Percentiles rank a stretch among this genome's conserved stretches.
Evolutionary conservation across 2,113 vertebrate species (phyloP).

Genomic region (Sialia sialis): DNA sequence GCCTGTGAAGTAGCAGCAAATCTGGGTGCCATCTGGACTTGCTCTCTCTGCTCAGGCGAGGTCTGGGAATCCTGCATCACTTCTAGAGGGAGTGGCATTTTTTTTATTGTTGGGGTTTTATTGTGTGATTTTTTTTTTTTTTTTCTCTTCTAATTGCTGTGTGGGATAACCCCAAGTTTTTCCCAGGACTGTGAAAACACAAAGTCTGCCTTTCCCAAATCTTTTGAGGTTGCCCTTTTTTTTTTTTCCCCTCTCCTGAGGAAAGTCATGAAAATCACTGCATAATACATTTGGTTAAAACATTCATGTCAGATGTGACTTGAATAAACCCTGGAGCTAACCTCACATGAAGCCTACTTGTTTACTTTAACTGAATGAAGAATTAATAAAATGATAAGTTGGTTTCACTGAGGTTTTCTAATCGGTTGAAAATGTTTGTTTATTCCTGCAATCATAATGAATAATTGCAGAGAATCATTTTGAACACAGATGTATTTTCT

Average conservation of each 20-base stretch:
- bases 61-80: background rate
- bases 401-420: constrained; percentile 32
- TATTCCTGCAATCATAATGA: background rate
- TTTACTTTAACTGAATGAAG: background rate
- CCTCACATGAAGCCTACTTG: constrained; percentile 18
- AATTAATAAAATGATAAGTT: constrained; percentile 16
- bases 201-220: constrained; percentile 10
- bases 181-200: constrained; percentile 29
- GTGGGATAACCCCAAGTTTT: background rate
- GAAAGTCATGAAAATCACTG: constrained; percentile 17
- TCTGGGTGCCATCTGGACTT: constrained; percentile 32
- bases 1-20: background rate
- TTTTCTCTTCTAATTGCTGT: background rate
- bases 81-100: background rate
- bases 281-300: constrained; percentile 24
- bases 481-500: background rate
- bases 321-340: constrained; percentile 24
- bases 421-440: background rate
- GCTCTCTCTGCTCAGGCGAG: background rate
- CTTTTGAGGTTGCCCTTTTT: background rate
- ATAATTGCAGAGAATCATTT: background rate
- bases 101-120: background rate
- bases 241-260: background rate
- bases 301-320: constrained; percentile 26
- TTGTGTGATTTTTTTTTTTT: no score